Evolutionary conservation across 2,113 vertebrate genomes (phyloP), one percentile per base, ranked within the genome.

Genomic region (Halcyon malimbica): DNA sequence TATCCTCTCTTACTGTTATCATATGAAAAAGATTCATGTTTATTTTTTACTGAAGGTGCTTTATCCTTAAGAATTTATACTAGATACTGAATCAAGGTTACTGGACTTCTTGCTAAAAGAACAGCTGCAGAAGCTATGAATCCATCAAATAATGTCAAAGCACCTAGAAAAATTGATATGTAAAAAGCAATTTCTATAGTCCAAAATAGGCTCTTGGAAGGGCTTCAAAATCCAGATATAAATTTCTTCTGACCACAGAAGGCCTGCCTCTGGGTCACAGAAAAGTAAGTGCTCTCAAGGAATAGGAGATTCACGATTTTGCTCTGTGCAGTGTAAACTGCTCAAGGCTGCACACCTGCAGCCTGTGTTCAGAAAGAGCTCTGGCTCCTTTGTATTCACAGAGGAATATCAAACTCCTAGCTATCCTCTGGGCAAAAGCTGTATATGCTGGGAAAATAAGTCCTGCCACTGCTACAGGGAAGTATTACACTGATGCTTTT

Each of bases 181-280:
- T 42, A 56, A 70, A 88, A 76, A 82, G 35, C 54, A 73, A 29
- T 56, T 82, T 78, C 84, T 93, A 29, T 39, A 59, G 44, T 53
- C 75, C 28, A 33, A 84, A 75, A 86, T 44, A 16, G 50, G 53
- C 44, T 95, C n/a, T 96, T 93, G 93, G 78, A 53, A 87, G 37
- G 24, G 35, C 25, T 70, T 88, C 44, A 91, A 93, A 92, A 83
- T 62, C 51, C n/a, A 12, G 56, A 91, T 93, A 85, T 53, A 87
- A 90, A 84, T 91, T 94, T 80, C 48, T 42, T 93, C 42, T 93
- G 77, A 84, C 76, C 74, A 56, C 59, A 71, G 75, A 95, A 93
- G 29, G 11, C 10, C 31, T 81, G 13, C 41, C 69, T 75, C 71
- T 95, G 69, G 77, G 83, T 63, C 85, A 92, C 60, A 88, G 76